Evolutionary conservation across 2,888 invertebrate genomes (phyloP), one percentile per base, ranked within the genome.

Genomic region (Deilephila porcellus): DNA sequence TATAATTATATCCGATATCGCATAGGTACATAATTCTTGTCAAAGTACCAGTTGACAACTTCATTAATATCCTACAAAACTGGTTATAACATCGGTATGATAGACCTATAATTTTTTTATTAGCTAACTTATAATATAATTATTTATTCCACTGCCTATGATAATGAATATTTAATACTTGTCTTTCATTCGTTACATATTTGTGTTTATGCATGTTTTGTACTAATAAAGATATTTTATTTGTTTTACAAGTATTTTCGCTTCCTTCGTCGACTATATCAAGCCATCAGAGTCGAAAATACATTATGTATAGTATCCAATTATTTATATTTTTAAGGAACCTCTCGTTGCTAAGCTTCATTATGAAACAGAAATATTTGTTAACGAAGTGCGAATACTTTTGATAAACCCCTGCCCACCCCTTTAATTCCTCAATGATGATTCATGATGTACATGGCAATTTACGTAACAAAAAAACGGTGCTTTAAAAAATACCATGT

Each of bases 101-200:
- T 45, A 67, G 20, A 67, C 45, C 64, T 67, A 37, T 37, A 64
- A 64, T 20, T 20, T 32, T 64, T 11, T 67, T 52, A 67, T 67
- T 45, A 67, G 45, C 45, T 67, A 25, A 67, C 11, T 20, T 11
- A 20, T 62, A 62, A 6, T 72, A 25, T 67, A 45, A 45, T 45
- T 67, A 67, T 52, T 45, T 20, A 45, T 37, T 63, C 45, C n/a
- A 56, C n/a, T n/a, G 56, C 6, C 56, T 45, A 45, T 45, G 45
- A 64, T 63, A 32, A 56, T 56, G 19, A 19, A 56, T 56, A 56
- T 56, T 64, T 34, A n/a, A 45, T 25, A 45, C 45, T 25, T 11
- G 45, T 45, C 25, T 52, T 67, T 14, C 11, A 67, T 64, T 60
- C 11, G 64, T 34, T 19, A 45, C 14, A 45, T 45, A 14, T 67